Base-by-base conservation (phyloP, 2,113 vertebrate genomes). In the Melospiza georgiana region DNA sequence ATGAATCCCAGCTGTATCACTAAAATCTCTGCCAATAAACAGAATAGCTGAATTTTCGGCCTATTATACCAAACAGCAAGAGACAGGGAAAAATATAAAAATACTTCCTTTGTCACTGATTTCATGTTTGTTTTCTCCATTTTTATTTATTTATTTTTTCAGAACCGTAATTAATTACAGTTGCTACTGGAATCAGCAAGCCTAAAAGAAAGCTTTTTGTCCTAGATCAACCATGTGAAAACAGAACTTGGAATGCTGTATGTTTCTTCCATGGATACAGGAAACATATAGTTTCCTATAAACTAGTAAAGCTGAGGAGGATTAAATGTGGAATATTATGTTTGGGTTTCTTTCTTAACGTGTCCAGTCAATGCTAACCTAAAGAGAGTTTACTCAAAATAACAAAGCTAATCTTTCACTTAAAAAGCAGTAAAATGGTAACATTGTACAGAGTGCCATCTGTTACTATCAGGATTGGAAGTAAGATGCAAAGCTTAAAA, bases 1-100 rank as follows among this genome's bases (percentile, higher is more conserved):
- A 81, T 43, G 66, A 97, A 84, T 82, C 71, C 90, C 94, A 96
- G 84, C 80, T 95, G 90, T 68, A 75, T 39, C 44, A 78, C 44
- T 83, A 9, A 58, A 76, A 52, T 37, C 83, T 75, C 57, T 93
- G 93, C 92, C 93, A 96, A 62, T 68, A 84, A 94, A 86, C 59
- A 86, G 80, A 91, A 96, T 1, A 82, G 75, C 9, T 91, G 37
- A 51, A 66, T 82, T 91, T 90, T 85, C 9, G 0, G 37, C 63
- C 39, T 81, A 8, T 71, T 87, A 74, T 59, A 82, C 31, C 49
- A 84, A 87, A 80, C 23, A 86, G 57, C n/a, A 73, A 68, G 46
- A 92, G 16, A 73, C 27, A 75, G 52, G 27, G 65, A 23, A 82
- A 86, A 83, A 95, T 33, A 10, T 65, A 89, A 81, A 77, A 86